These are phyloP conservation scores for Beris chalybata DNA, from an alignment of 2,888 invertebrate genomes.

Conservation along the genomic window DNA sequence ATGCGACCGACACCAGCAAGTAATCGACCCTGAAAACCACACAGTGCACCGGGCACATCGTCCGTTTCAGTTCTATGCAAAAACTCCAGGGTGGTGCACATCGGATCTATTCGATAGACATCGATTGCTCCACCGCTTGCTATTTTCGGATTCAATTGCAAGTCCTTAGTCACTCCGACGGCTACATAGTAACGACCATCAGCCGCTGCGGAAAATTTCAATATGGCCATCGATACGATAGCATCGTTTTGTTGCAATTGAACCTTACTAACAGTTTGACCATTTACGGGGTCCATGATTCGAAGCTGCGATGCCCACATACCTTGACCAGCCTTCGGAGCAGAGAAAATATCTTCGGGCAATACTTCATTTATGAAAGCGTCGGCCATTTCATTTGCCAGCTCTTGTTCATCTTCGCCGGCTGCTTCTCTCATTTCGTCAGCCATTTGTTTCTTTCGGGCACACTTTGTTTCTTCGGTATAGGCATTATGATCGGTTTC, in stretches of 20 bases:
- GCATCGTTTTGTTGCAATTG: constrained; percentile 95
- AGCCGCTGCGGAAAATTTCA: constrained; percentile 70
- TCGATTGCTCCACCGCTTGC: constrained; percentile 83
- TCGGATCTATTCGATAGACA: constrained; percentile 74
- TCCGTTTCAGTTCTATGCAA: constrained; percentile 93
- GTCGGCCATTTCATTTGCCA: constrained; percentile 97
- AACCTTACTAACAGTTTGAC: constrained; percentile 75
- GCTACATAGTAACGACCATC: constrained; percentile 65
- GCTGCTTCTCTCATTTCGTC: constrained; percentile 98
- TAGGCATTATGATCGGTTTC: constrained; percentile 99
- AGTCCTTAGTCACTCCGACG: constrained; percentile 89
- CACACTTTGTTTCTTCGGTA: constrained; percentile 94
- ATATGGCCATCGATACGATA: constrained; percentile 83
- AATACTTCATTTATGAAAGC: constrained; percentile 93
- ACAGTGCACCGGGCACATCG: constrained; percentile 87
- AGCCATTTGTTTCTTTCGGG: constrained; percentile 91
- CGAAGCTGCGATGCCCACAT: constrained; percentile 95
- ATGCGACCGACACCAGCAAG: constrained; percentile 91
- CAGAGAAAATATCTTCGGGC: constrained; percentile 91
- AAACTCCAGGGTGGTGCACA: constrained; percentile 84
- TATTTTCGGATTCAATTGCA: constrained; percentile 84
- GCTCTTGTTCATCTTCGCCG: constrained; percentile 90
- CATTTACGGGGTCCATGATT: constrained; percentile 82
- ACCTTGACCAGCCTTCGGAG: constrained; percentile 93
- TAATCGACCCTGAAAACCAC: constrained; percentile 87